Evolutionary conservation across 2,113 vertebrate species (phyloP), one percentile per base, ranked within the genome.

Genomic region (Anhinga anhinga): DNA sequence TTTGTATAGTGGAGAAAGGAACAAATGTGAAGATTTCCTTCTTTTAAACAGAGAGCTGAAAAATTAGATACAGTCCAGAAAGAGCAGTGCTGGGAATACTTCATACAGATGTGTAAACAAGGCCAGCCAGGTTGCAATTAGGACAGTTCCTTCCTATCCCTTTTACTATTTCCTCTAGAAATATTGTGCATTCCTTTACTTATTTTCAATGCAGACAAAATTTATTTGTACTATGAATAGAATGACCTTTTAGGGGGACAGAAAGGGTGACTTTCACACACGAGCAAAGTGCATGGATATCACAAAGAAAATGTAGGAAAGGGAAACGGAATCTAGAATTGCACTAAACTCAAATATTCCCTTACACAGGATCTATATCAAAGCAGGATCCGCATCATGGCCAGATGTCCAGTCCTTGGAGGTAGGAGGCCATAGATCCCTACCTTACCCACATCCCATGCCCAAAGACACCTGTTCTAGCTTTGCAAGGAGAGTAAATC

Each of bases 401-500:
- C 15, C 38, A 71, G 27, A 67, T 17, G 29, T 44, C 36, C 25
- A 36, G 45, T 25, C 23, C 55, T 84, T 34, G 63, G 69, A 81
- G 83, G 55, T 2, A 55, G 15, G 9, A 79, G n/a, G 50, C 22
- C 30, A 63, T 5, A 38, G 55, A 86, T 79, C 53, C 49, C 42
- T 55, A 29, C 22, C 10, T 26, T 73, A 45, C 25, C 5, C n/a
- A 70, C 10, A 38, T 58, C 38, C 26, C 0, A 0, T 70, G 67
- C 10, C 32, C 30, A 59, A 73, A 55, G 49, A 79, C 65, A 96
- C 55, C 59, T 88, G 40, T 82, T 87, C 63, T 1, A 58, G 23
- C 29, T 87, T 77, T 55, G 49, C 52, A 95, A 76, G 40, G n/a
- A 59, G 27, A 91, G 15, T 88, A 93, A 82, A 94, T 82, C 58